These are phyloP conservation scores for Gallinago undulata DNA, from an alignment of 2,113 vertebrate genomes.

Conservation along the genomic window DNA sequence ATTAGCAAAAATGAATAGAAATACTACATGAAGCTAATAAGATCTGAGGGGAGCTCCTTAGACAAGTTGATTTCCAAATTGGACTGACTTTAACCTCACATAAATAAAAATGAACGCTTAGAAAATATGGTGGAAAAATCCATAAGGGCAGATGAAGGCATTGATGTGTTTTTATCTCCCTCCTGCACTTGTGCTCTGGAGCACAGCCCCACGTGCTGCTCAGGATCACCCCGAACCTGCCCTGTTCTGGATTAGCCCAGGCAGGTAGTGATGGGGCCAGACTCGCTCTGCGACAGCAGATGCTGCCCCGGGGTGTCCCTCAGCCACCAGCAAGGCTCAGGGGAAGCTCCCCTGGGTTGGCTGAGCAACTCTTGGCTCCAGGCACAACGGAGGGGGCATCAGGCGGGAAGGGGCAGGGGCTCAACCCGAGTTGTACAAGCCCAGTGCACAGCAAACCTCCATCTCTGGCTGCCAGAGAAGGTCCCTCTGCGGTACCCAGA, in stretches of 20 bases:
- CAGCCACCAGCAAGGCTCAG: background rate
- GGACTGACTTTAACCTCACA: conserved; percentile 63
- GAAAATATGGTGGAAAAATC: conserved; percentile 59
- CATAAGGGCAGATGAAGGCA: conserved; percentile 33
- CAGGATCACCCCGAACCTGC: fast-evolving
- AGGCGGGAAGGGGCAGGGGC: background rate
- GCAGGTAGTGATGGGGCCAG: background rate
- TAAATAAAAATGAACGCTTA: conserved; percentile 59
- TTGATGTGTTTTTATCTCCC: background rate
- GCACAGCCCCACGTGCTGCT: background rate
- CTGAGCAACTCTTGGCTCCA: background rate
- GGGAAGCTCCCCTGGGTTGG: background rate
- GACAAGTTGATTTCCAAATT: conserved; percentile 67
- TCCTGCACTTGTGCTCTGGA: background rate
- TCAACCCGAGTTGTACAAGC: background rate
- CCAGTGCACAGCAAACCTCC: background rate
- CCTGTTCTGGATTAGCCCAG: background rate
- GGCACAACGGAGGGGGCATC: background rate
- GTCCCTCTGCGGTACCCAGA: background rate
- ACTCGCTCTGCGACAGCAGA: background rate
- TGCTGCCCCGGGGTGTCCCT: background rate
- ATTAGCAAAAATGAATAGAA: conserved; percentile 66
- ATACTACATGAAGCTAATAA: conserved; percentile 55
- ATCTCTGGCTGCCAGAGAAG: background rate
- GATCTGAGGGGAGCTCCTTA: conserved; percentile 50